These are phyloP conservation scores for Sarcophaga variegata DNA, from an alignment of 2,888 invertebrate species.

Conservation along the genomic window DNA sequence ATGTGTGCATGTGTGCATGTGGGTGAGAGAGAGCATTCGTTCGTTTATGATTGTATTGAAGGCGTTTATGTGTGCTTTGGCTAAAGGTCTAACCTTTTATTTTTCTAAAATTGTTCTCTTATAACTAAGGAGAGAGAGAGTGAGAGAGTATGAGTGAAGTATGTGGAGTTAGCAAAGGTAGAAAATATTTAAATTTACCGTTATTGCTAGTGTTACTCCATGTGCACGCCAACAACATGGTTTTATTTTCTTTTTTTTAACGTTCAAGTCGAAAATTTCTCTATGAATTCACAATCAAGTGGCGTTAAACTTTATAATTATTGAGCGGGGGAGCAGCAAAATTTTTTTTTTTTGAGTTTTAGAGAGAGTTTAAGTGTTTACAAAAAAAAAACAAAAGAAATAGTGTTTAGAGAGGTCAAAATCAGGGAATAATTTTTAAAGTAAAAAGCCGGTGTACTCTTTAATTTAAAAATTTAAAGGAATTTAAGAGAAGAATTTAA, in stretches of 20 bases:
- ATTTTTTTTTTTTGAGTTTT: no score
- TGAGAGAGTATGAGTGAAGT: neutral
- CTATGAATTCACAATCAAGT: conserved; percentile 60
- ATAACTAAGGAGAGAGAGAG: neutral
- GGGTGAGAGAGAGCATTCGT: neutral
- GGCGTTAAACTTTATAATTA: conserved; percentile 49
- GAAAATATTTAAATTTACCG: conserved; percentile 29
- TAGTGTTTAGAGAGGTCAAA: no score
- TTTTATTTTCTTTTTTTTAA: neutral
- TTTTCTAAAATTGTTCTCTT: neutral
- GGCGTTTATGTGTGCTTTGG: conserved; percentile 63
- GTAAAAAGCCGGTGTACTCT: no score
- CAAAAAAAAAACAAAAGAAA: no score
- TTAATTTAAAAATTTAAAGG: no score
- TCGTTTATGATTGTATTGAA: conserved; percentile 1
- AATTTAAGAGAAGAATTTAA: no score
- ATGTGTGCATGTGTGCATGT: no score
- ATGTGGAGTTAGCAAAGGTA: neutral
- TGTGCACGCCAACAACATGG: neutral
- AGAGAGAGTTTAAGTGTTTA: no score
- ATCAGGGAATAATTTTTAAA: no score
- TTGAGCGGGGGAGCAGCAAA: neutral
- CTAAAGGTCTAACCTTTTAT: conserved; percentile 48
- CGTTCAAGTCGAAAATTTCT: conserved; percentile 27
- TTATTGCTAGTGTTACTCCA: conserved; percentile 55